A percentile compares a stretch with the other conserved stretches of the same genome.
Evolutionary conservation across 2,888 invertebrate genomes (phyloP).

Genomic region (Unio delphinus): DNA sequence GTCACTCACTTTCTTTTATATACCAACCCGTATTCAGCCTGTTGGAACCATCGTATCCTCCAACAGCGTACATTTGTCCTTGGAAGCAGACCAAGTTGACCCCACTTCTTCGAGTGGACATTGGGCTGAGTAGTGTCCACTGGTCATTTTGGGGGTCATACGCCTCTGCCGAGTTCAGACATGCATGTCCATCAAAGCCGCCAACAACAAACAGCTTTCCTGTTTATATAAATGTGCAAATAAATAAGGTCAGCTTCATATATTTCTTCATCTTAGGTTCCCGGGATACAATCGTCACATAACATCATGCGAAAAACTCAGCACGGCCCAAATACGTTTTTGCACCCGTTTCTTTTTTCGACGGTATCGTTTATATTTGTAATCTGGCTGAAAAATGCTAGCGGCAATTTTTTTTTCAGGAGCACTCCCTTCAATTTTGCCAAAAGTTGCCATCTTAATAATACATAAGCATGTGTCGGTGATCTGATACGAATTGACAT

Average conservation of each 20-base stretch:
- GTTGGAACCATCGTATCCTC: slow-evolving; percentile 84
- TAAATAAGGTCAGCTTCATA: not conserved
- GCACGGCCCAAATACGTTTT: no score
- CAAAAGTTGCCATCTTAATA: no score
- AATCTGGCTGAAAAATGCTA: no score
- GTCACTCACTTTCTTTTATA: not conserved
- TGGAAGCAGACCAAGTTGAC: slow-evolving; percentile 81
- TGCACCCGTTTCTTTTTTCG: no score
- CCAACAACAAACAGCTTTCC: slow-evolving; percentile 84
- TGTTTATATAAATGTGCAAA: slow-evolving; percentile 13
- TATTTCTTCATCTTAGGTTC: no score
- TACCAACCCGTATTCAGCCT: slow-evolving; percentile 79
- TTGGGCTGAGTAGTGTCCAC: slow-evolving; percentile 80
- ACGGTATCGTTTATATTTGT: no score
- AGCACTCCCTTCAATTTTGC: no score
- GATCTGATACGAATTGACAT: no score
- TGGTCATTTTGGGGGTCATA: slow-evolving; percentile 81
- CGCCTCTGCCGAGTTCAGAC: slow-evolving; percentile 82
- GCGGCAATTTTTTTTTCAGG: no score
- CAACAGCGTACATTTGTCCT: slow-evolving; percentile 82
- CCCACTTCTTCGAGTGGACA: slow-evolving; percentile 84
- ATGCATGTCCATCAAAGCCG: slow-evolving; percentile 85
- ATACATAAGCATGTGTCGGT: no score
- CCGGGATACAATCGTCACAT: no score
- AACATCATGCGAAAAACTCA: no score